These are phyloP conservation scores for Halyomorpha halys DNA, from an alignment of 1,140 invertebrate genomes.

Conservation along the genomic window DNA sequence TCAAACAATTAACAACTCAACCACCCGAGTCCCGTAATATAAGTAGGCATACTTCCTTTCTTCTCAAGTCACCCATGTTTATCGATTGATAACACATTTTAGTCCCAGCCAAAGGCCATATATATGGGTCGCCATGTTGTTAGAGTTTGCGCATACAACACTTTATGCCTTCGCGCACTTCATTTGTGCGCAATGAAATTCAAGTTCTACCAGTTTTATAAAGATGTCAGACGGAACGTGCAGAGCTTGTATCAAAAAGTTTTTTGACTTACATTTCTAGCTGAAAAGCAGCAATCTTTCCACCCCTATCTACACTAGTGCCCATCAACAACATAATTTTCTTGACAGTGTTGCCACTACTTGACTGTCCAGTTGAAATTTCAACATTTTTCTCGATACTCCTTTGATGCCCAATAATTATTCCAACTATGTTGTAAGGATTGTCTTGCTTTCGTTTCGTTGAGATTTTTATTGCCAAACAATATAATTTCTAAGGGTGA, in stretches of 20 bases:
- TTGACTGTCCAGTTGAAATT: not conserved
- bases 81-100: conserved; percentile 18
- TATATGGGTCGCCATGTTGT: conserved; percentile 15
- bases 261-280: too few relatives aligned
- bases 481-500: too few relatives aligned
- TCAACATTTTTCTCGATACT: too few relatives aligned
- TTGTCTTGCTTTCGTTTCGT: too few relatives aligned
- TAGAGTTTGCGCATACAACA: conserved; percentile 9
- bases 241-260: too few relatives aligned
- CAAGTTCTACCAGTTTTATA: conserved; percentile 1
- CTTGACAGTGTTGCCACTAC: not conserved
- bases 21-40: conserved; percentile 11
- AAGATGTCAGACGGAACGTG: not conserved
- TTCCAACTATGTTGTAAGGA: too few relatives aligned
- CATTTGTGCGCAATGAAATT: not conserved
- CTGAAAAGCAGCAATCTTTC: not conserved
- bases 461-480: too few relatives aligned
- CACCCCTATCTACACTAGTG: not conserved
- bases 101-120: conserved; percentile 7
- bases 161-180: not conserved
- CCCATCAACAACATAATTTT: not conserved
- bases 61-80: conserved; percentile 1
- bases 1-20: not conserved
- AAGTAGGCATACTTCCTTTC: not conserved
- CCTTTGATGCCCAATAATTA: too few relatives aligned